Evolutionary conservation across 1,140 invertebrate species (phyloP).

Genomic region (Holcopasites calliopsidis): DNA sequence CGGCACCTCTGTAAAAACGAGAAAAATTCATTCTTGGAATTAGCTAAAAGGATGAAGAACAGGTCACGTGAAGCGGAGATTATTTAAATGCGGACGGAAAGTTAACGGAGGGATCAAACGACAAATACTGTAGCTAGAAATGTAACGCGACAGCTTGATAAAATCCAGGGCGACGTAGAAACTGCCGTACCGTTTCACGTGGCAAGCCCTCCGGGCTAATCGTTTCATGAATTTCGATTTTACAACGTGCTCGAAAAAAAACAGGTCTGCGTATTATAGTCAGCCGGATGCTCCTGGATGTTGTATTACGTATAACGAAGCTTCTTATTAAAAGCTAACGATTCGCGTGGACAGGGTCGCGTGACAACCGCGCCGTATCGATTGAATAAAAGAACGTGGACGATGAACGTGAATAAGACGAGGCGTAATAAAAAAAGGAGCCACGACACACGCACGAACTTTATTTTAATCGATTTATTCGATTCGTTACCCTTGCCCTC

Average conservation of each 20-base stretch:
- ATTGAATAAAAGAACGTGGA: constrained; percentile 11
- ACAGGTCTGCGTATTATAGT: constrained; percentile 16
- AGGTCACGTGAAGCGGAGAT: background rate
- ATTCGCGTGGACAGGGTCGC: constrained; percentile 22
- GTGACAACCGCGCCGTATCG: constrained; percentile 16
- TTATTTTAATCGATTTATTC: constrained; percentile 31
- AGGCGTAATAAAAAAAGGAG: constrained; percentile 10
- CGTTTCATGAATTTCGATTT: constrained; percentile 18
- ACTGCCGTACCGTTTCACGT: constrained; percentile 17
- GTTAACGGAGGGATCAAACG: constrained; percentile 38
- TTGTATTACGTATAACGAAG: background rate
- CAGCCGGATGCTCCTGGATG: background rate
- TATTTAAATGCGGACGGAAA: constrained; percentile 24
- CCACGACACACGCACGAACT: constrained; percentile 12
- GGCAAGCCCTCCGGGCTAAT: background rate
- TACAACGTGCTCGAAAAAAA: constrained; percentile 21
- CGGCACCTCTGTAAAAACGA: background rate
- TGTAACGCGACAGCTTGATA: background rate
- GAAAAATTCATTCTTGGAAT: background rate
- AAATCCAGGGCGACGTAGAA: background rate
- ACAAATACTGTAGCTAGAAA: constrained; percentile 9
- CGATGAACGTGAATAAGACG: background rate
- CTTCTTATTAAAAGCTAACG: constrained; percentile 13
- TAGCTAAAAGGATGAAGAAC: background rate
- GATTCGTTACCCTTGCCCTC: background rate